Base-by-base conservation (phyloP, 2,888 invertebrate species). In the Torymus texanus region DNA sequence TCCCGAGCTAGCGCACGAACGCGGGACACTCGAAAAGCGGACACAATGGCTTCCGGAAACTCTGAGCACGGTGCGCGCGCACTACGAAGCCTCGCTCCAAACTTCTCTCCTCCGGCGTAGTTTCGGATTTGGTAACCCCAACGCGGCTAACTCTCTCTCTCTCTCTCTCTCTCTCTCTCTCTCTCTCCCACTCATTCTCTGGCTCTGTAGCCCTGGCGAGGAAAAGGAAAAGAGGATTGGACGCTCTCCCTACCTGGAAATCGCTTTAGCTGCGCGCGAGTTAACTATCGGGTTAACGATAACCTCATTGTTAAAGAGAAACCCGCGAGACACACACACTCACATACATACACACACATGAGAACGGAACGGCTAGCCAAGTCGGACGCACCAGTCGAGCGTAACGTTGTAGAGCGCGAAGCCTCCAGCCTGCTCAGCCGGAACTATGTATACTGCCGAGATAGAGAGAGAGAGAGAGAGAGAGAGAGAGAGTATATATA, bases 281-380 rank as follows among this genome's bases (percentile, higher is more conserved):
- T 84, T 85, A 86, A 87, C 85, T 85, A 84, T 84, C 79, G 84
- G 79, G 83, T 82, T 86, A 85, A 85, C 85, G 84, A 82, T 84
- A 85, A 85, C 83, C 84, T 84, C 82, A 81, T 85, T 84, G 75
- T 81, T 78, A 73, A 82, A 75, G 74, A 65, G 74, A 73, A 80
- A 81, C 81, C 80, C 55, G 16, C 41, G 41, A 41, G 41, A 41
- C 1, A 41, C 41, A 41, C 41, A 41, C 3, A 29, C 8, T 2
- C 8, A 41, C 1, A 41, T 8, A 41, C 41, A 41, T 29, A 29
- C 8, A 29, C 8, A 41, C 41, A 8, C 8, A 8, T 8, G 41
- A 13, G 55, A 24, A 63, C 21, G 63, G 11, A 70, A 50, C 41
- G 12, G 21, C 50, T 61, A 21, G 29, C 70, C 29, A 58, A 62